These are phyloP conservation scores for Macrobrachium nipponense DNA, from an alignment of 1,140 invertebrate species.

Conservation along the genomic window DNA sequence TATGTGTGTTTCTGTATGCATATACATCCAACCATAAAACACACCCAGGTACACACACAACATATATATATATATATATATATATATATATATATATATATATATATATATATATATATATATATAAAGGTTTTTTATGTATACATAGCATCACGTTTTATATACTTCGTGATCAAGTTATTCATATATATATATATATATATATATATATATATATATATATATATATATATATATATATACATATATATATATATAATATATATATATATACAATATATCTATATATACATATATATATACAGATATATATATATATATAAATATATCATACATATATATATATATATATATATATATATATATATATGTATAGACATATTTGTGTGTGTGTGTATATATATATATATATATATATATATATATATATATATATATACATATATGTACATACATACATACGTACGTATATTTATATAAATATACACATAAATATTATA, in stretches of 20 bases:
- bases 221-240: not conserved
- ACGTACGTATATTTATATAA: not conserved
- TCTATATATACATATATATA: not conserved
- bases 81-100: too few relatives aligned
- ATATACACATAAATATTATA: not conserved
- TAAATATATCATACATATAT: not conserved
- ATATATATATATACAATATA: not conserved
- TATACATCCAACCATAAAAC: too few relatives aligned
- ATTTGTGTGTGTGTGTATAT: conserved; percentile 10
- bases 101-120: too few relatives aligned
- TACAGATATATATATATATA: not conserved
- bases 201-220: not conserved
- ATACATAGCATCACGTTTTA: too few relatives aligned
- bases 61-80: not conserved
- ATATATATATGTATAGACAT: too few relatives aligned
- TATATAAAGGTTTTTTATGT: too few relatives aligned
- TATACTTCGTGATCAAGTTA: too few relatives aligned
- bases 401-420: conserved; percentile 6
- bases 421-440: not conserved
- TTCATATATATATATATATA: not conserved
- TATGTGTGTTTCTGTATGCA: too few relatives aligned
- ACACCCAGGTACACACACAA: too few relatives aligned
- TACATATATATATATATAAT: not conserved
- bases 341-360: not conserved
- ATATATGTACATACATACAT: not conserved